A percentile compares a stretch with the other conserved stretches of the same genome.
phyloP scores from a whole-genome alignment of 1,140 invertebrate species.

The Bombus affinis region DNA sequence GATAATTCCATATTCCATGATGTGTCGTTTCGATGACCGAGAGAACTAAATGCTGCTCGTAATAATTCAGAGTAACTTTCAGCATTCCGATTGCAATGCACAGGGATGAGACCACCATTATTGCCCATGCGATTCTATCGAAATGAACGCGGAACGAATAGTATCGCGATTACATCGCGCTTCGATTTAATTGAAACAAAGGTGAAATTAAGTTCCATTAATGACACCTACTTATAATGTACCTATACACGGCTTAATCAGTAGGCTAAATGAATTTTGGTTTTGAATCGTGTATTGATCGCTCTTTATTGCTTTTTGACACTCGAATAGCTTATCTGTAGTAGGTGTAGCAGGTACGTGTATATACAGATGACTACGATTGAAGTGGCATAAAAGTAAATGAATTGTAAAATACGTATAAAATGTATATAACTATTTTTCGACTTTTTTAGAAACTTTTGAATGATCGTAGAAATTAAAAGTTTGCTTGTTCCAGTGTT shows the following conservation, averaged over 20 bases:
- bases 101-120: constrained; percentile 78
- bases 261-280: constrained; percentile 2
- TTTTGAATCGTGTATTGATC: background rate
- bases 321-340: background rate
- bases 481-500: too few species aligned
- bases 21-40: constrained; percentile 87
- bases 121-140: constrained; percentile 80
- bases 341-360: too few species aligned
- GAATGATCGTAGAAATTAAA: too few species aligned
- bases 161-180: background rate
- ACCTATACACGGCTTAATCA: background rate
- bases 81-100: constrained; percentile 79
- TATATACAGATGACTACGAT: background rate
- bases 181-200: background rate
- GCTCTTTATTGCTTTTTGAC: background rate
- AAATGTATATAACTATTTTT: too few species aligned
- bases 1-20: constrained; percentile 87
- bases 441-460: too few species aligned
- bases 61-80: constrained; percentile 80
- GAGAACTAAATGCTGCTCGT: constrained; percentile 79
- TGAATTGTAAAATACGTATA: background rate
- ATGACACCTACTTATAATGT: background rate
- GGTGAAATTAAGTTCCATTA: background rate
- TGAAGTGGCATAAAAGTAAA: background rate
- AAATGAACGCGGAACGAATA: constrained; percentile 31